A percentile compares a stretch with the other conserved stretches of the same genome.
These are phyloP conservation scores for Peromyscus eremicus DNA, from an alignment of 2,797 vertebrate species.

Conservation along the genomic window DNA sequence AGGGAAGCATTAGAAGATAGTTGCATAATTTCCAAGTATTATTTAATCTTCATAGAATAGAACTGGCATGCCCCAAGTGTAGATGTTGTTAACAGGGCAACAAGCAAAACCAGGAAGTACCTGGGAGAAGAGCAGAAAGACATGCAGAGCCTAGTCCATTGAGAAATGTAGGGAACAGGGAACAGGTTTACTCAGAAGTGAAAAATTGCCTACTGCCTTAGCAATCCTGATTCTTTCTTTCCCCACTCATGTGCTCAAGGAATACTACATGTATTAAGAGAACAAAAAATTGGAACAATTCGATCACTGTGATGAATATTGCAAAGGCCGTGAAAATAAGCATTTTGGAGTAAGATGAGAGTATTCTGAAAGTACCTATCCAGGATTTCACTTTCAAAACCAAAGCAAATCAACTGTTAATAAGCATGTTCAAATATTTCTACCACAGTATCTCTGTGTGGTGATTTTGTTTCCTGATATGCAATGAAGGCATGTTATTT, in stretches of 20 bases:
- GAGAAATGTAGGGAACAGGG: accelerated
- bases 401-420: neutral
- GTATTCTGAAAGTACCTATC: constrained; percentile 7
- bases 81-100: neutral
- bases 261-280: neutral
- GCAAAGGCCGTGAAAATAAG: neutral
- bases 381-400: neutral
- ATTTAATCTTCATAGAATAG: neutral
- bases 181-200: neutral
- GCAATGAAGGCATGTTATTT: neutral
- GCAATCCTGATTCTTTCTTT: neutral
- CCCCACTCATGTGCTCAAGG: neutral
- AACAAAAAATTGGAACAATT: neutral
- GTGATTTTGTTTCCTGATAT: neutral
- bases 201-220: neutral
- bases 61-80: neutral
- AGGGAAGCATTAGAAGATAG: neutral
- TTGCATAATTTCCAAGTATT: neutral
- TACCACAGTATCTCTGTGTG: neutral
- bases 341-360: neutral
- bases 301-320: neutral
- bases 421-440: constrained; percentile 22
- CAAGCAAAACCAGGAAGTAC: neutral
- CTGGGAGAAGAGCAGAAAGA: neutral
- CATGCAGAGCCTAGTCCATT: accelerated